phyloP scores from a whole-genome alignment of 2,888 invertebrate genomes.

The Ectemnius lituratus region DNA sequence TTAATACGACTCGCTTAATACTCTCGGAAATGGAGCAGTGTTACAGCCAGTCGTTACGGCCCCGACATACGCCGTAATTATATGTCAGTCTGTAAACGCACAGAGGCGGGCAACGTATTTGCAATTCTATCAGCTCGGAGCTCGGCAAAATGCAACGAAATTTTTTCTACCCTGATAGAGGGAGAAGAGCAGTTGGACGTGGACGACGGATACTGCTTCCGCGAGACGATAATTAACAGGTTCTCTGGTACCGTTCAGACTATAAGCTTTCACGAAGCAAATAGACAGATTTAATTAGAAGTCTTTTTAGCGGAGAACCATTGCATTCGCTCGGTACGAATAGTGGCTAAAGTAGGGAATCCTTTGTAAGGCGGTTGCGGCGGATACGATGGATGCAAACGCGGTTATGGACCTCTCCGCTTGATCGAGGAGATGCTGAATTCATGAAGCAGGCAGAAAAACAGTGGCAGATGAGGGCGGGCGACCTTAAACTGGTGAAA shows the following conservation, averaged over 20 bases:
- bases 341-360: neutral
- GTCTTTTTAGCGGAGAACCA: neutral
- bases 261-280: neutral
- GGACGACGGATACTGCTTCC: neutral
- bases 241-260: neutral
- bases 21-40: neutral
- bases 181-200: too few species aligned
- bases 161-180: neutral
- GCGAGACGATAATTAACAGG: constrained; percentile 6
- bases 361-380: neutral
- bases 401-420: constrained; percentile 45
- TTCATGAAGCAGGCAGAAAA: constrained; percentile 52
- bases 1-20: too few species aligned
- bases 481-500: constrained; percentile 67
- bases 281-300: constrained; percentile 3
- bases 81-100: neutral
- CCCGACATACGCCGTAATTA: neutral
- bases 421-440: constrained; percentile 46
- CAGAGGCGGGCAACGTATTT: neutral
- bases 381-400: constrained; percentile 40
- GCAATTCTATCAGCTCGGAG: neutral
- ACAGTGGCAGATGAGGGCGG: constrained; percentile 51
- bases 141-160: constrained; percentile 2
- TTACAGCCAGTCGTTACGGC: neutral
- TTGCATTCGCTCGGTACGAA: neutral